These are phyloP conservation scores for Drosophila mimica DNA, from an alignment of 2,888 invertebrate genomes.

Conservation along the genomic window DNA sequence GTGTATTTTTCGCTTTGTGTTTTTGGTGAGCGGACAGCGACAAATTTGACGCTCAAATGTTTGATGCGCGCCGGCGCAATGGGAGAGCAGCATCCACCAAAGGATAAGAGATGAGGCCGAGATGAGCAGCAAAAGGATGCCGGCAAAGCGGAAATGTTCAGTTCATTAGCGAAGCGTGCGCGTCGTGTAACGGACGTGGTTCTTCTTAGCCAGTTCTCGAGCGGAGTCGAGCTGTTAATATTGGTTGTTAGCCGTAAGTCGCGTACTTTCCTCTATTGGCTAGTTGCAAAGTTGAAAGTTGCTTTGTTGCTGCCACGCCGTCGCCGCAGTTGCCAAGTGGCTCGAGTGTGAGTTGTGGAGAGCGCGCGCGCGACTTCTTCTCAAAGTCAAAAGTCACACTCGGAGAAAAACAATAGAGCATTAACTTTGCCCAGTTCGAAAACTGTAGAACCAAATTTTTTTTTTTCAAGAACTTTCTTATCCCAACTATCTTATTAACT, in stretches of 20 bases:
- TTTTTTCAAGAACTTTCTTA: neutral
- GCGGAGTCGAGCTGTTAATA: neutral
- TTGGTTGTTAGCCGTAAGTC: conserved; percentile 19
- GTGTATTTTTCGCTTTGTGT: conserved; percentile 16
- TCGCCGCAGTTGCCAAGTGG: conserved; percentile 23
- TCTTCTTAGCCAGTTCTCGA: conserved; percentile 4
- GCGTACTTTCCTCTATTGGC: conserved; percentile 12
- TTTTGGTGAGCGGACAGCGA: conserved; percentile 54
- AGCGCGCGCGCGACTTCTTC: conserved; percentile 75
- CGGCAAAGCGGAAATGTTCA: conserved; percentile 80
- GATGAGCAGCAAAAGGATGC: conserved; percentile 69
- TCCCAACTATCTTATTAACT: neutral
- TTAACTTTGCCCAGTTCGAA: neutral
- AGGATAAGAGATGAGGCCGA: conserved; percentile 1
- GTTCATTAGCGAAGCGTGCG: conserved; percentile 84
- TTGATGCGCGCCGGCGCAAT: conserved; percentile 78
- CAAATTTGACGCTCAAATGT: conserved; percentile 80
- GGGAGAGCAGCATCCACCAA: conserved; percentile 62
- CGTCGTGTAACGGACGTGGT: conserved; percentile 80
- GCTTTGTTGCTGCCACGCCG: conserved; percentile 61
- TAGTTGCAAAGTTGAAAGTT: conserved; percentile 37
- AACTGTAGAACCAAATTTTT: neutral
- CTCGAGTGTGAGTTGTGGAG: conserved; percentile 68
- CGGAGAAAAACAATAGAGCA: neutral
- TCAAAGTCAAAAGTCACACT: conserved; percentile 4